These are phyloP conservation scores for Oryzias melastigma DNA, from an alignment of 2,113 vertebrate genomes.

Conservation along the genomic window DNA sequence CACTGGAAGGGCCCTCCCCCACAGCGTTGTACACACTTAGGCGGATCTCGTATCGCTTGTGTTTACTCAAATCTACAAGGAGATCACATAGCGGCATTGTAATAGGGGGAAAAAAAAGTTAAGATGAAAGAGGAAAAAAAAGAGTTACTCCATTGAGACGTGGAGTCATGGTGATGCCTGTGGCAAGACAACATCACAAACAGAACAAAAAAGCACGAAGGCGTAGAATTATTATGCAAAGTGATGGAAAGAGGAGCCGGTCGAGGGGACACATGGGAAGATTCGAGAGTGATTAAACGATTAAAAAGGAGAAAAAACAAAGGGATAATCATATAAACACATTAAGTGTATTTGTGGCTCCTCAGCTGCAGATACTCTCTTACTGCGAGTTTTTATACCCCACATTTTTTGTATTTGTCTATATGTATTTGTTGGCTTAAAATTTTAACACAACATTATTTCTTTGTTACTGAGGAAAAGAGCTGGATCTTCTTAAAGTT, in stretches of 20 bases:
- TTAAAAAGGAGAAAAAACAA: constrained; percentile 25
- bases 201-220: constrained; percentile 20
- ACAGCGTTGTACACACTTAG: constrained; percentile 94
- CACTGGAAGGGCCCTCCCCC: constrained; percentile 90
- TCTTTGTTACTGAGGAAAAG: too few relatives aligned
- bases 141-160: constrained; percentile 34
- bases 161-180: constrained; percentile 21
- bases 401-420: too few relatives aligned
- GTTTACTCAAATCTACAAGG: constrained; percentile 89
- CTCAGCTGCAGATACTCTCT: constrained; percentile 8
- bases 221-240: constrained; percentile 29
- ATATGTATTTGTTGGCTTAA: too few relatives aligned
- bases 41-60: constrained; percentile 94
- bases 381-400: too few relatives aligned
- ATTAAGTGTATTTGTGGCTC: constrained; percentile 17
- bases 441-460: too few relatives aligned
- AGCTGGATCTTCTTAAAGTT: too few relatives aligned
- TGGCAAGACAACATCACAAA: constrained; percentile 43
- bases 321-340: constrained; percentile 35
- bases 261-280: constrained; percentile 31
- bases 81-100: constrained; percentile 28
- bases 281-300: constrained; percentile 53
- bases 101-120: constrained; percentile 23
- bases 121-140: constrained; percentile 44
- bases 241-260: constrained; percentile 47